A percentile compares a stretch with the other conserved stretches of the same genome.
Conservation (phyloP, 2,888 invertebrate genomes). For the Platerodrilus igneus region DNA sequence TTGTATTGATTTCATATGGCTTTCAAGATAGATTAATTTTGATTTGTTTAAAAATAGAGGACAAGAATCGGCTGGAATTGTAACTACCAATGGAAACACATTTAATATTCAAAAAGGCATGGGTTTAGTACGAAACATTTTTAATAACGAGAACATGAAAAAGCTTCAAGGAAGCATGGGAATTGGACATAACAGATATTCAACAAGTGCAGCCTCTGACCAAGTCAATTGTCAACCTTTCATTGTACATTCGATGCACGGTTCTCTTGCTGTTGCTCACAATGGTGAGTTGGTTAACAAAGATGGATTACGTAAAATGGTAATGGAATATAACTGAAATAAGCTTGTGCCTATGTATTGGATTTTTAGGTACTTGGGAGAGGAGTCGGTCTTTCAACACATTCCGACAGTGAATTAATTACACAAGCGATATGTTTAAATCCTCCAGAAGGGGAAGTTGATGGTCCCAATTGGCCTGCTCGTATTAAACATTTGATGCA, state of each 20-base stretch:
- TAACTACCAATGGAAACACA: slow-evolving; percentile 81
- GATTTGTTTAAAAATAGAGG: slow-evolving; percentile 59
- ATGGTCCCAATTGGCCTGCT: slow-evolving; percentile 90
- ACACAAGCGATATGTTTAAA: slow-evolving; percentile 93
- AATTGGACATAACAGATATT: slow-evolving; percentile 95
- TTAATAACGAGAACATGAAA: slow-evolving; percentile 81
- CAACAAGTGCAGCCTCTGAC: slow-evolving; percentile 92
- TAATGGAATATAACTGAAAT: slow-evolving; percentile 49
- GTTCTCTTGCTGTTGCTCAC: slow-evolving; percentile 91
- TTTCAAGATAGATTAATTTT: too few species aligned
- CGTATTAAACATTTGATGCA: slow-evolving; percentile 91
- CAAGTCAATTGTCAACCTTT: slow-evolving; percentile 97
- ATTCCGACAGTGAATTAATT: slow-evolving; percentile 95
- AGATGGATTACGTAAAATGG: slow-evolving; percentile 79
- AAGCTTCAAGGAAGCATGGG: slow-evolving; percentile 85
- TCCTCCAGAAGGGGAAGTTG: slow-evolving; percentile 79
- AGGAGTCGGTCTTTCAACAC: slow-evolving; percentile 93
- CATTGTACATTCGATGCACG: slow-evolving; percentile 95
- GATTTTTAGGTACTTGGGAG: slow-evolving; percentile 72
- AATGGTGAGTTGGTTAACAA: slow-evolving; percentile 97
- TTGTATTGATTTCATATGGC: too few species aligned
- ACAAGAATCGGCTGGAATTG: slow-evolving; percentile 97
- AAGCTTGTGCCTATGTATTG: too few species aligned
- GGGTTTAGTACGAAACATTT: slow-evolving; percentile 92
- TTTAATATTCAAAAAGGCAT: slow-evolving; percentile 87